These are phyloP conservation scores for Osmerus eperlanus DNA, from an alignment of 2,113 vertebrate genomes.

Conservation along the genomic window DNA sequence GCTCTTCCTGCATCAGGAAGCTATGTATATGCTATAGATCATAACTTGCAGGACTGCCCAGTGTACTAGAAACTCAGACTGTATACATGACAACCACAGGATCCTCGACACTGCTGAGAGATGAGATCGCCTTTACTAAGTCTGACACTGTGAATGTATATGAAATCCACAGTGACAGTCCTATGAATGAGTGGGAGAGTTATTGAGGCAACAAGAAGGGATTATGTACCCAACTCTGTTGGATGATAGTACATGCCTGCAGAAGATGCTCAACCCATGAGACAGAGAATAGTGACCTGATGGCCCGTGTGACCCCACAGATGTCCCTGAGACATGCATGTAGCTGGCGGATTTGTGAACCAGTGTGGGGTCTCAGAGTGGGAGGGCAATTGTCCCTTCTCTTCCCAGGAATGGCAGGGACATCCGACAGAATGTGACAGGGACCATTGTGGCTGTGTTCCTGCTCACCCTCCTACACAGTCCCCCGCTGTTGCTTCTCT, in stretches of 20 bases:
- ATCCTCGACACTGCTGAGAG: not conserved
- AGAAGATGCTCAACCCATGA: slow-evolving; percentile 4
- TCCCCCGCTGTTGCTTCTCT: slow-evolving; percentile 46
- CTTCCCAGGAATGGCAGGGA: slow-evolving; percentile 60
- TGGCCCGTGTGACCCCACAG: slow-evolving; percentile 40
- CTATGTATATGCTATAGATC: no score
- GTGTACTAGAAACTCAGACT: not conserved
- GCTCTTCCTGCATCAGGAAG: not conserved
- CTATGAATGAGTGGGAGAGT: no score
- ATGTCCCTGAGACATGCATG: slow-evolving; percentile 15
- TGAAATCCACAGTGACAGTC: no score
- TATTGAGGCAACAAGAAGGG: no score
- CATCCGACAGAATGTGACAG: slow-evolving; percentile 59
- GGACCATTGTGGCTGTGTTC: slow-evolving; percentile 62
- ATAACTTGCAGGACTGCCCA: no score
- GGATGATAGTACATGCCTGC: no score
- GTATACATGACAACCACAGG: not conserved
- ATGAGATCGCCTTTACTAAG: not conserved
- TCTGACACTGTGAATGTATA: not conserved
- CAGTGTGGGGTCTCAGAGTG: slow-evolving; percentile 56
- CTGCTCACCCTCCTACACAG: slow-evolving; percentile 55
- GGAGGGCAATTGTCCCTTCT: slow-evolving; percentile 57
- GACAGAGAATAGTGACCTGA: slow-evolving; percentile 45
- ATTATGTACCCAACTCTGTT: no score
- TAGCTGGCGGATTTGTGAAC: slow-evolving; percentile 59